Base-by-base conservation (phyloP, 2,797 vertebrate genomes). In the Poeciliopsis turneri region DNA sequence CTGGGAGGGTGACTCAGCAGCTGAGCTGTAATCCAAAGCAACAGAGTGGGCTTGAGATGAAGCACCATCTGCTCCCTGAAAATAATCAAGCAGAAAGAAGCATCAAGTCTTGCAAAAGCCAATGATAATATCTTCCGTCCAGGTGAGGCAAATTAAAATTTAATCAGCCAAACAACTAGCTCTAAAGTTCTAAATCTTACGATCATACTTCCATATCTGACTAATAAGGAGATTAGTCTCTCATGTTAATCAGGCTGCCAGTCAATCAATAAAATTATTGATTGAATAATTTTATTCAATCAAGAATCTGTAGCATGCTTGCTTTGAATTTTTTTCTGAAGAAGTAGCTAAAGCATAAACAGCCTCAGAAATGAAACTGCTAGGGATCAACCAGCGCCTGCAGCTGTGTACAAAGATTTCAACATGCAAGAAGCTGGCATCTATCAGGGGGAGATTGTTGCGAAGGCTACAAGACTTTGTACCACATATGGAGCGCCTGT, bases 1-100 rank as follows among this genome's bases (percentile, higher is more conserved):
- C 87, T 81, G 68, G 76, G 82, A 88, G 88, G 82, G 75, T 93
- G 92, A 92, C 81, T 93, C 92, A 92, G 90, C 64, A 49, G 84
- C 89, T 82, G 86, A 91, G 89, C 89, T 90, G 88, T 82, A 88
- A 92, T 90, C 88, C 85, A 88, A 87, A 75, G 82, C 85, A 82
- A 85, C 88, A 88, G 84, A 87, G 92, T 91, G 87, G 89, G 90
- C 88, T 83, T 76, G 89, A 87, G 81, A 90, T 80, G 77, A 73
- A 88, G 84, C 88, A 88, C 92, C 91, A 93, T 93, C 92, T 92
- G 91, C 82, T 91, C 83, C 74, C 80, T 72, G 77, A 84, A 84
- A 88, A 91, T 82, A 91, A 88, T 86, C 78, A 76, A 75, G 78
- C 74, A 45, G 79, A 78, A 75, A 87, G 69, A 76, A 87, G 82